Conservation (phyloP, 2,797 vertebrate genomes). For the Kryptopterus vitreolus region DNA sequence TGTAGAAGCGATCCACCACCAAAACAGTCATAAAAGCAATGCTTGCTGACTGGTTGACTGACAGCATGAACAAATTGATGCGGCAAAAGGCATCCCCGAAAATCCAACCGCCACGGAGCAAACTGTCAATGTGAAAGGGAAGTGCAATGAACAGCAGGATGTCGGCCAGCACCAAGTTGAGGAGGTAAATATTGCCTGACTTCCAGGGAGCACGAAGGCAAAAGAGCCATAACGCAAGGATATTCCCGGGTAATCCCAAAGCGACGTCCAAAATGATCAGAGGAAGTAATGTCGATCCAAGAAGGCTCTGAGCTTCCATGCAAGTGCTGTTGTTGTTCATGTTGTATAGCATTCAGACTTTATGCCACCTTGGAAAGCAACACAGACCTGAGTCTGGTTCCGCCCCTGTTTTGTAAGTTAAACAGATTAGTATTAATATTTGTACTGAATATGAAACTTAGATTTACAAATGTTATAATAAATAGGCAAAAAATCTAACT, state of each 20-base stretch:
- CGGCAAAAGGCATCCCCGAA: conserved; percentile 61
- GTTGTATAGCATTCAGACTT: conserved; percentile 16
- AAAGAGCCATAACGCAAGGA: conserved; percentile 72
- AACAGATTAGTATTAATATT: background rate
- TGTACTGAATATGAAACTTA: background rate
- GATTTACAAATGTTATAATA: background rate
- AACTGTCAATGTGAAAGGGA: conserved; percentile 69
- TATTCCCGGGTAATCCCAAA: conserved; percentile 67
- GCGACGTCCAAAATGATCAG: conserved; percentile 71
- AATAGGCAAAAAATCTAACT: background rate
- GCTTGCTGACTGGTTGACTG: conserved; percentile 71
- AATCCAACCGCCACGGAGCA: conserved; percentile 58
- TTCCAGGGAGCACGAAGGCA: conserved; percentile 69
- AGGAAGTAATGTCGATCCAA: conserved; percentile 53
- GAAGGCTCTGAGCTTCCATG: background rate
- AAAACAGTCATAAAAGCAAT: conserved; percentile 73
- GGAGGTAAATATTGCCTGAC: conserved; percentile 66
- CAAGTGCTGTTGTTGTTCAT: conserved; percentile 46
- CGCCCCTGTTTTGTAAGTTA: background rate
- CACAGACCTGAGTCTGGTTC: background rate
- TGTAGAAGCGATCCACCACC: conserved; percentile 74
- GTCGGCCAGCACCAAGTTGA: conserved; percentile 73
- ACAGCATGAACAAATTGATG: conserved; percentile 70
- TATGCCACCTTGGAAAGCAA: background rate
- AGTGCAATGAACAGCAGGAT: conserved; percentile 72